A percentile compares a stretch with the other conserved stretches of the same genome.
Conservation (phyloP, 2,113 vertebrate genomes). For the Nyctereutes procyonoides region DNA sequence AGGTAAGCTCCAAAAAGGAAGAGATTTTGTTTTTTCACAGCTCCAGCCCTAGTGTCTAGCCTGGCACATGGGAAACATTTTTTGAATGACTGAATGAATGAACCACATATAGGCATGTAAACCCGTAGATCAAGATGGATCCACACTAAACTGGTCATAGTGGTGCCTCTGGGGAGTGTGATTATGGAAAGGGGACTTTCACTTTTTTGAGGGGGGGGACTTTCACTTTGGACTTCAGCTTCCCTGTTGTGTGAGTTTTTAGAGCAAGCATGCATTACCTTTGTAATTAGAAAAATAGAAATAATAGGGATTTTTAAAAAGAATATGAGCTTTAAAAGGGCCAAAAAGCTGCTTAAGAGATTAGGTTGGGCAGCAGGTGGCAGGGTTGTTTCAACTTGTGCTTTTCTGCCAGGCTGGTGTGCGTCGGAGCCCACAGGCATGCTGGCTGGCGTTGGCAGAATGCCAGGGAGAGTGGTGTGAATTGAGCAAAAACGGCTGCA, state of each 20-base stretch:
- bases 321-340: slow-evolving; percentile 32
- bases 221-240: slow-evolving; percentile 2
- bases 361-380: slow-evolving; percentile 73
- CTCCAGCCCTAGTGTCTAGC: background rate
- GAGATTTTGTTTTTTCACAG: background rate
- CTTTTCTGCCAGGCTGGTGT: background rate
- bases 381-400: slow-evolving; percentile 77
- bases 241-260: background rate
- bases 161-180: background rate
- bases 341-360: slow-evolving; percentile 16
- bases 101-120: background rate
- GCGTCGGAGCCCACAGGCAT: background rate
- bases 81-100: background rate
- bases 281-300: slow-evolving; percentile 41
- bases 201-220: background rate
- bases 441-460: background rate
- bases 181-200: background rate
- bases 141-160: background rate
- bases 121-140: background rate
- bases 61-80: background rate
- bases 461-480: background rate
- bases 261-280: background rate
- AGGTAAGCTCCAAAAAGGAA: background rate
- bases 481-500: background rate
- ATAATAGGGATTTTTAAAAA: background rate